Percentiles rank a stretch among this genome's conserved stretches.
Conservation (phyloP, 2,113 vertebrate species). For the Chamaetylas fuelleborni region DNA sequence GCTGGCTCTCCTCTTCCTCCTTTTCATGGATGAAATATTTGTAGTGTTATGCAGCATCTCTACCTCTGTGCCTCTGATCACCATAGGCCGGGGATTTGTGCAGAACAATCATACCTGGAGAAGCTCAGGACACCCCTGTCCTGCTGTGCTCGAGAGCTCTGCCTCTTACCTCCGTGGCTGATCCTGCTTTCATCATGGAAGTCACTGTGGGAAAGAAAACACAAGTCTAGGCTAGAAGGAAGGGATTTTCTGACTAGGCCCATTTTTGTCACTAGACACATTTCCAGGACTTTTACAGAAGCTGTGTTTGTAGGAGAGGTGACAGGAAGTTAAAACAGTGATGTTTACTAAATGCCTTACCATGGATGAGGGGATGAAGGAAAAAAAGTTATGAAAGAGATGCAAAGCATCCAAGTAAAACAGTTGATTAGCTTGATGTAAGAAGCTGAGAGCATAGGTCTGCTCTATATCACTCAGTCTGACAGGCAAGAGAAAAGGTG, state of each 20-base stretch:
- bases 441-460: not conserved
- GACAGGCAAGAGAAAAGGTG: not conserved
- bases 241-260: not conserved
- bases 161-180: not conserved
- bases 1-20: not conserved
- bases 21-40: not conserved
- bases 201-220: not conserved
- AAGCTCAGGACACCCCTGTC: not conserved
- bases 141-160: not conserved
- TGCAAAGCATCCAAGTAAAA: not conserved
- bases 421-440: not conserved
- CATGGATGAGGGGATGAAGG: not conserved
- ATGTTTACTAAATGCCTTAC: not conserved
- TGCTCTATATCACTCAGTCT: not conserved
- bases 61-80: not conserved
- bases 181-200: not conserved
- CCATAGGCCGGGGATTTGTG: not conserved
- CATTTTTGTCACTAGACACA: not conserved
- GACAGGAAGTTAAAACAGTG: not conserved
- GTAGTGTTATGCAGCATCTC: not conserved
- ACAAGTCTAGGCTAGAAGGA: not conserved
- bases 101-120: fast-evolving
- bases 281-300: not conserved
- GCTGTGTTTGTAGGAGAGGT: not conserved
- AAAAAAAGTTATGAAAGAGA: not conserved